Conservation (phyloP, 53 echinoderm and acorn worm genomes). For the Temnopleurus reevesii region DNA sequence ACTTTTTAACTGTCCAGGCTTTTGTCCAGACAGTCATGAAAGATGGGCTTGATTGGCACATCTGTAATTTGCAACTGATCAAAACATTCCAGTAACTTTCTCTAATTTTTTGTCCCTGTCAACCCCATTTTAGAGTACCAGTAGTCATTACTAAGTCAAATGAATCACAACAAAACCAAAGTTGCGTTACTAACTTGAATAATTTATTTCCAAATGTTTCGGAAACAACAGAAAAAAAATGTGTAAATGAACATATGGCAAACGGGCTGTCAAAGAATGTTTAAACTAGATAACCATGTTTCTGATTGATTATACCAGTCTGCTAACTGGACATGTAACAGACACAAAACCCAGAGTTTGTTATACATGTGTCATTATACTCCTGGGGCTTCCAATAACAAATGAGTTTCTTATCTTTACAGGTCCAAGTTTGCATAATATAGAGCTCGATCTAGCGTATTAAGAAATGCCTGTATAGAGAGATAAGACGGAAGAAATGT, state of each 20-base stretch:
- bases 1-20: background rate
- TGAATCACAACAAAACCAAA: background rate
- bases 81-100: no score
- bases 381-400: slow-evolving; percentile 8
- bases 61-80: no score
- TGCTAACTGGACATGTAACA: slow-evolving; percentile 50
- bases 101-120: no score
- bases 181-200: slow-evolving; percentile 56
- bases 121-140: no score
- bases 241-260: slow-evolving; percentile 60
- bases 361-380: slow-evolving; percentile 16
- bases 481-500: no score
- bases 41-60: no score
- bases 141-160: no score
- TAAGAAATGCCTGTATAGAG: background rate
- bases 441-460: slow-evolving; percentile 57
- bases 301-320: slow-evolving; percentile 37
- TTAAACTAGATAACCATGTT: slow-evolving; percentile 56
- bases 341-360: slow-evolving; percentile 48
- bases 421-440: slow-evolving; percentile 28
- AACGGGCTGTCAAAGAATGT: slow-evolving; percentile 60
- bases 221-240: slow-evolving; percentile 55
- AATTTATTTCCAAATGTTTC: slow-evolving; percentile 59
- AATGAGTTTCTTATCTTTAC: slow-evolving; percentile 46
- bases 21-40: no score